Conservation (phyloP, 2,113 vertebrate species). For the Labrus mixtus region DNA sequence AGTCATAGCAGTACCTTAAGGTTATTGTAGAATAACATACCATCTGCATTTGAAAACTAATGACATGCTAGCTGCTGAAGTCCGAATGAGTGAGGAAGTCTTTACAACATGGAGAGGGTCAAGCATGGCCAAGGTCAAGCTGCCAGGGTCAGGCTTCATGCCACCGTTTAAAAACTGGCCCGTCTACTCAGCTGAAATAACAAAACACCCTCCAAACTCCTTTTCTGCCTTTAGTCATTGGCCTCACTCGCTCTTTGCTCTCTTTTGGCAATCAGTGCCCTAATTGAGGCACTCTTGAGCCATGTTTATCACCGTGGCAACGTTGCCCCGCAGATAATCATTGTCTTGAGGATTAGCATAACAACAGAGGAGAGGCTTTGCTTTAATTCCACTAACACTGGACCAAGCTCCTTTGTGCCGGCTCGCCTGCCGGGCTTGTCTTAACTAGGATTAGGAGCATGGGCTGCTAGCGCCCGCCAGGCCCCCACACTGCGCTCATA, state of each 20-base stretch:
- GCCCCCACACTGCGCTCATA: slow-evolving; percentile 31
- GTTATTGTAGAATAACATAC: slow-evolving; percentile 1
- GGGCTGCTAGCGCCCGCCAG: slow-evolving; percentile 22
- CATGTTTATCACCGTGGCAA: slow-evolving; percentile 78
- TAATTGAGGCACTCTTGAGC: slow-evolving; percentile 76
- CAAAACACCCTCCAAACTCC: slow-evolving; percentile 13
- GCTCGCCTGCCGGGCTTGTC: slow-evolving; percentile 64
- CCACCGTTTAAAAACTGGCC: slow-evolving; percentile 33
- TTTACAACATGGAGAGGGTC: slow-evolving; percentile 32
- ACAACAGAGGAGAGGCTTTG: slow-evolving; percentile 79
- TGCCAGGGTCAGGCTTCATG: slow-evolving; percentile 26
- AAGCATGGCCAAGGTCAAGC: slow-evolving; percentile 20
- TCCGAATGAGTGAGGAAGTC: slow-evolving; percentile 28
- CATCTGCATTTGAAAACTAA: slow-evolving; percentile 38
- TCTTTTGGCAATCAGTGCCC: slow-evolving; percentile 53
- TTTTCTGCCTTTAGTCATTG: slow-evolving; percentile 15
- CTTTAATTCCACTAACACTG: slow-evolving; percentile 79
- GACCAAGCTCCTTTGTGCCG: slow-evolving; percentile 70
- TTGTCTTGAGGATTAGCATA: slow-evolving; percentile 81
- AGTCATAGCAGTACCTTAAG: not conserved
- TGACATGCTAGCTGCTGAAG: slow-evolving; percentile 30
- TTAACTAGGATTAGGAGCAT: slow-evolving; percentile 77
- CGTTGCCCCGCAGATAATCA: slow-evolving; percentile 75
- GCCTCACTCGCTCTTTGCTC: slow-evolving; percentile 49
- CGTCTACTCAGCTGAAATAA: slow-evolving; percentile 43